Percentiles rank a stretch among this genome's conserved stretches.
Evolutionary conservation across 2,113 vertebrate species (phyloP).

Genomic region (Upupa epops): DNA sequence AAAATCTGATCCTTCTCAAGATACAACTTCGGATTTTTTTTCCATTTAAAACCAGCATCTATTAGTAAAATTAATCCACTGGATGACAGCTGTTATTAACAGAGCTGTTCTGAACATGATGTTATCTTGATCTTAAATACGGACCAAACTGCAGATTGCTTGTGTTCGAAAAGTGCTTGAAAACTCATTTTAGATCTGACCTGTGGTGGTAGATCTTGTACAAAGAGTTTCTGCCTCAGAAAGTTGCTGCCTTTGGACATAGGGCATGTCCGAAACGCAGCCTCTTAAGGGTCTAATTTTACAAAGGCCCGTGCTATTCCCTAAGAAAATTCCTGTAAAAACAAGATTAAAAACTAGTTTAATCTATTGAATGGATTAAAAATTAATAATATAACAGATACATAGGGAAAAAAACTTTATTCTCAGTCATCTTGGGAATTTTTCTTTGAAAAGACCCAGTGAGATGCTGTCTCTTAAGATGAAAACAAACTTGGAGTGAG

Average conservation of each 20-base stretch:
- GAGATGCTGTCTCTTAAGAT: neutral
- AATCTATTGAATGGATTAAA: neutral
- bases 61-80: neutral
- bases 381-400: neutral
- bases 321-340: neutral
- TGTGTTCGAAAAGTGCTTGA: conserved; percentile 3
- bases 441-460: neutral
- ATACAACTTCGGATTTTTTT: neutral
- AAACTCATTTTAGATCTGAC: neutral
- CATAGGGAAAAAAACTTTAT: neutral
- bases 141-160: neutral
- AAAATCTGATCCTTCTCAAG: neutral
- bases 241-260: neutral
- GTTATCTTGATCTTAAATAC: conserved; percentile 16
- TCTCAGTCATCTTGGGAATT: neutral
- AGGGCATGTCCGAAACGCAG: neutral
- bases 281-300: neutral
- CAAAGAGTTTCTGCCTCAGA: neutral
- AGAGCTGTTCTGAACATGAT: neutral
- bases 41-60: neutral
- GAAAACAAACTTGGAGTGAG: neutral
- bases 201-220: neutral
- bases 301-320: neutral
- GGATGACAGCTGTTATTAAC: conserved; percentile 27
- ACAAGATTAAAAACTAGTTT: neutral